phyloP scores from a whole-genome alignment of 2,113 vertebrate genomes.

The Sciurus niger region DNA sequence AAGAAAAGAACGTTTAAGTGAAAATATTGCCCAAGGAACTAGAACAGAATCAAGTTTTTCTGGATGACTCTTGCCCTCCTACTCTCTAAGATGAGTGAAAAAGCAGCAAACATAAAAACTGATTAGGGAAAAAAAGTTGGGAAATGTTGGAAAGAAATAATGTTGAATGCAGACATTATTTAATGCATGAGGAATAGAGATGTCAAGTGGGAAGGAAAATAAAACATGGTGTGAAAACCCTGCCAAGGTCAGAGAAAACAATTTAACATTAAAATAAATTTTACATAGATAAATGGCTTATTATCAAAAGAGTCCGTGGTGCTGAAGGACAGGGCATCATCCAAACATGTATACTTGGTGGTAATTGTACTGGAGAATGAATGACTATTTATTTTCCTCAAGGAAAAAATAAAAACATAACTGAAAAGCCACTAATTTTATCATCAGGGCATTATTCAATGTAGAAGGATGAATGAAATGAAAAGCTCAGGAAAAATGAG shows the following conservation, averaged over 20 bases:
- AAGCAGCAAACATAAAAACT: not conserved
- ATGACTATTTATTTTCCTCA: not conserved
- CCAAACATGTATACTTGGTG: not conserved
- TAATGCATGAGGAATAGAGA: not conserved
- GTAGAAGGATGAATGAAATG: not conserved
- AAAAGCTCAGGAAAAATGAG: not conserved
- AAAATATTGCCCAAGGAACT: not conserved
- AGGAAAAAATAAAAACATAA: not conserved
- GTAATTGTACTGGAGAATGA: slow-evolving; percentile 48
- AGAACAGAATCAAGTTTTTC: not conserved
- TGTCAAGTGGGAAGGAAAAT: not conserved
- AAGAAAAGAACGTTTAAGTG: not conserved
- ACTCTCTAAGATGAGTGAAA: not conserved
- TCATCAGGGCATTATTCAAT: not conserved
- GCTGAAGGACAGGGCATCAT: not conserved
- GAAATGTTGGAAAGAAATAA: not conserved
- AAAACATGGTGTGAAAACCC: not conserved
- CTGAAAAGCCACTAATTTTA: slow-evolving; percentile 28
- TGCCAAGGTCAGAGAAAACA: not conserved
- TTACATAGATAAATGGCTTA: not conserved
- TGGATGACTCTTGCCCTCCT: not conserved
- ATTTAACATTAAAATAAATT: not conserved
- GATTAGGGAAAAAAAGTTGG: not conserved
- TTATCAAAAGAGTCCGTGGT: not conserved
- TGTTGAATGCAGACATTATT: not conserved